Percentiles rank a stretch among this genome's conserved stretches.
Evolutionary conservation across 2,113 vertebrate genomes (phyloP).

Genomic region (Okapia johnstoni): DNA sequence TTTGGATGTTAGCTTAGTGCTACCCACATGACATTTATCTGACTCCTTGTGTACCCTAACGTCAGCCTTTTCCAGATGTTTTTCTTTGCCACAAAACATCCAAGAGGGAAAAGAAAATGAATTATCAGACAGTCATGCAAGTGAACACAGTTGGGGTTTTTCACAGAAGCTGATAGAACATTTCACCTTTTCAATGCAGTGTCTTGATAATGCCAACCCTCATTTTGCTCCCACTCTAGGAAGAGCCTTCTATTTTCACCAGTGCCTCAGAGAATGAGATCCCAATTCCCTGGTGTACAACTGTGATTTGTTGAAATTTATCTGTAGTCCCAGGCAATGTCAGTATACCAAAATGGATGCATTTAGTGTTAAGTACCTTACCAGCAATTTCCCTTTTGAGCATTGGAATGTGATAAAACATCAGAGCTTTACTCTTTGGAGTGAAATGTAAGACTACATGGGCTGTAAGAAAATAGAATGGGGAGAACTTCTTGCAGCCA

Average conservation of each 20-base stretch:
- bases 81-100: slow-evolving; percentile 33
- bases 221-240: slow-evolving; percentile 22
- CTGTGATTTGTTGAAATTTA: slow-evolving; percentile 67
- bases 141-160: slow-evolving; percentile 15
- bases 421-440: slow-evolving; percentile 42
- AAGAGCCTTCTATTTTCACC: slow-evolving; percentile 48
- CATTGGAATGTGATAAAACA: slow-evolving; percentile 57
- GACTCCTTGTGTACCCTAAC: not conserved
- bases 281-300: slow-evolving; percentile 23
- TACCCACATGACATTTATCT: not conserved
- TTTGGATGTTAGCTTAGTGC: not conserved
- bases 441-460: slow-evolving; percentile 45
- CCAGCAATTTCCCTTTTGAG: slow-evolving; percentile 69
- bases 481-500: slow-evolving; percentile 36
- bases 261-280: slow-evolving; percentile 37
- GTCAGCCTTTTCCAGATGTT: not conserved
- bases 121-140: not conserved
- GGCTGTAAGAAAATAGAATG: slow-evolving; percentile 39
- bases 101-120: slow-evolving; percentile 21
- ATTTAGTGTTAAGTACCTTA: slow-evolving; percentile 63
- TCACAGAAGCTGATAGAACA: slow-evolving; percentile 22
- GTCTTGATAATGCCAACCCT: slow-evolving; percentile 13
- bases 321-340: slow-evolving; percentile 46
- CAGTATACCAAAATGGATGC: slow-evolving; percentile 52
- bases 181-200: slow-evolving; percentile 27